Base-by-base conservation (phyloP, 1,140 invertebrate genomes). In the Patella vulgata region DNA sequence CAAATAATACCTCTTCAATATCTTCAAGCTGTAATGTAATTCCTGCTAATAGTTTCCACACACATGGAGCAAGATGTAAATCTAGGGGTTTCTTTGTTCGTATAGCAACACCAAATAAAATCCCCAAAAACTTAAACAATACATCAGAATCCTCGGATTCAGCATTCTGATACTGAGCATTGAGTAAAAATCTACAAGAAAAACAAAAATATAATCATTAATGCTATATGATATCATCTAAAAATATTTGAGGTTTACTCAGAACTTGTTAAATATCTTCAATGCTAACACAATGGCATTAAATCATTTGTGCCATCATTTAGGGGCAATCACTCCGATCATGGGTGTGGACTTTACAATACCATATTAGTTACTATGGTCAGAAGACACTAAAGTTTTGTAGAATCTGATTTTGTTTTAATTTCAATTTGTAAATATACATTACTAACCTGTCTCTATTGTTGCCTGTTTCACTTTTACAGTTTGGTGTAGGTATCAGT, bases 91-190 rank as follows among this genome's bases (percentile, higher is more conserved):
- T 96, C 11, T 95, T 95, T 0, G 95, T 97, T 73, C 95, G 88
- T 43, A 98, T 93, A 0, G 96, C 95, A 58, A 98, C 96, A 14
- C 96, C 96, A 92, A 97, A 96, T 48, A 98, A 82, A 12, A 97
- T 93, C 62, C 95, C 92, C 88, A 85, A 56, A 77, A 86, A 86
- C 57, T 75, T 89, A 68, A 89, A 90, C 84, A 87, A 87, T 1
- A 75, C 64, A 12, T 88, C 68, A 67, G 89, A 84, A 50, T 88
- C 86, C 17, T 84, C 71, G 8, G 85, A 81, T 36, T 36, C 33
- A 8, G 14, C 14, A 36, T 5, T 14, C n/a, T 75, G 85, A 39
- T 90, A 74, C 28, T 87, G 83, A 11, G 89, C 88, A 76, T 91
- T 90, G 21, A 91, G 77, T 21, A 90, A 68, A 72, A 86, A 90